Percentiles rank a stretch among this genome's conserved stretches.
These are phyloP conservation scores for Pterocles burchelli DNA, from an alignment of 2,113 vertebrate species.

Conservation along the genomic window DNA sequence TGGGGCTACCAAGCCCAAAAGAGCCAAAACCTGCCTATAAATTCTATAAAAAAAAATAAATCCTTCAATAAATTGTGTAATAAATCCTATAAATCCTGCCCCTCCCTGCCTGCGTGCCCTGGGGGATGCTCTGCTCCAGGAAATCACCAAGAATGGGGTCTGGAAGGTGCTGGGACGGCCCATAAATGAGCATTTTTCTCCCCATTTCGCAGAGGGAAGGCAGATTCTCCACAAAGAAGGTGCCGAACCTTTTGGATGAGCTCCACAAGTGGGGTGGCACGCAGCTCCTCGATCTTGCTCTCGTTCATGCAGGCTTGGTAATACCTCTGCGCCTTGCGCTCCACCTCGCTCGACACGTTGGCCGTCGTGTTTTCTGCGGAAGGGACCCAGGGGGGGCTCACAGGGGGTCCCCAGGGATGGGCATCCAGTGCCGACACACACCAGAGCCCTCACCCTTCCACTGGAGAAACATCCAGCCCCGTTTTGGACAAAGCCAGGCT, in stretches of 20 bases:
- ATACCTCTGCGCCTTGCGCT: conserved; percentile 90
- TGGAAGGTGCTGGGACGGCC: background rate
- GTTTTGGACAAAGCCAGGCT: background rate
- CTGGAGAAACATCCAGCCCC: background rate
- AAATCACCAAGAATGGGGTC: background rate
- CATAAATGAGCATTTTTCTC: background rate
- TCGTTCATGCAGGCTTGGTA: conserved; percentile 97
- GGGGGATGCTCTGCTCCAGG: background rate
- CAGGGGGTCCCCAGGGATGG: background rate
- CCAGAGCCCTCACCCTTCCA: background rate
- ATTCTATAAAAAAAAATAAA: background rate
- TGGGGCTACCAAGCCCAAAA: background rate
- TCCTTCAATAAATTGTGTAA: no score
- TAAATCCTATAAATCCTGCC: background rate
- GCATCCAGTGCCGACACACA: accelerated
- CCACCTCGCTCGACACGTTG: conserved; percentile 82
- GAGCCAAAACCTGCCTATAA: background rate
- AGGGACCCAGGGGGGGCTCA: background rate
- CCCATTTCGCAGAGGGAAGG: background rate
- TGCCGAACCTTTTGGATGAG: conserved; percentile 87
- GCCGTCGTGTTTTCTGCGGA: conserved; percentile 85
- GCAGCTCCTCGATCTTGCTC: conserved; percentile 87
- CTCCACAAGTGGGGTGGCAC: conserved; percentile 83
- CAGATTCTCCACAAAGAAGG: background rate
- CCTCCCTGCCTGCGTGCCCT: background rate